A percentile compares a stretch with the other conserved stretches of the same genome.
These are phyloP conservation scores for Enteromius radiatus DNA, from an alignment of 2,797 vertebrate species.

Conservation along the genomic window DNA sequence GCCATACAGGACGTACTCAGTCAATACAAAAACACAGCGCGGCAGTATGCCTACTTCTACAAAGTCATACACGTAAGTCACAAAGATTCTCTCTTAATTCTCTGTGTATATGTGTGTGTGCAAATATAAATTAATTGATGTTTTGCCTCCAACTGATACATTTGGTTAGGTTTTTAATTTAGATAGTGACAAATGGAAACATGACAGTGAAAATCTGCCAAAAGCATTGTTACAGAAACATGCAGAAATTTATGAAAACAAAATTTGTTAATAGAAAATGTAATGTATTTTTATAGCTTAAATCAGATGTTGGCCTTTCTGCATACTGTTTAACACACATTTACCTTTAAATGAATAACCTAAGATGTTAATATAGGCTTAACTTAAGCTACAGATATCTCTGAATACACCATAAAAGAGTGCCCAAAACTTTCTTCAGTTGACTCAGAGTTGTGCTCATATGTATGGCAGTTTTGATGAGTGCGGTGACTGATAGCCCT, in stretches of 20 bases:
- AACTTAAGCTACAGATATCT: background rate
- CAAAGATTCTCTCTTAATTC: background rate
- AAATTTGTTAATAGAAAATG: background rate
- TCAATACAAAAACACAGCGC: constrained; percentile 97
- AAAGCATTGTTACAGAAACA: background rate
- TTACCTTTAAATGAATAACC: background rate
- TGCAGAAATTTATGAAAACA: too few relatives aligned
- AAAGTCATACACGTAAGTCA: constrained; percentile 91
- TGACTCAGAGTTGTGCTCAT: background rate
- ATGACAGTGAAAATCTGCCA: background rate
- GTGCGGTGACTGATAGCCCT: constrained; percentile 18
- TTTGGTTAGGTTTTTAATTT: background rate
- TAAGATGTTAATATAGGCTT: background rate
- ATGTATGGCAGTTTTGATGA: constrained; percentile 23
- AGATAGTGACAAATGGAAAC: background rate
- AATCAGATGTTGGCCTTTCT: background rate
- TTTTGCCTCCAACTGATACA: background rate
- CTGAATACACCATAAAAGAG: background rate
- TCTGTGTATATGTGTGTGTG: background rate
- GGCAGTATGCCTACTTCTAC: constrained; percentile 98
- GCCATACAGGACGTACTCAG: constrained; percentile 93
- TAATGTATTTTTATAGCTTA: background rate
- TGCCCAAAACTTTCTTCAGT: background rate
- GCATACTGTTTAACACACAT: background rate
- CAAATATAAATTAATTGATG: background rate